These are phyloP conservation scores for Rhinoptilus africanus DNA, from an alignment of 2,113 vertebrate genomes.

Conservation along the genomic window DNA sequence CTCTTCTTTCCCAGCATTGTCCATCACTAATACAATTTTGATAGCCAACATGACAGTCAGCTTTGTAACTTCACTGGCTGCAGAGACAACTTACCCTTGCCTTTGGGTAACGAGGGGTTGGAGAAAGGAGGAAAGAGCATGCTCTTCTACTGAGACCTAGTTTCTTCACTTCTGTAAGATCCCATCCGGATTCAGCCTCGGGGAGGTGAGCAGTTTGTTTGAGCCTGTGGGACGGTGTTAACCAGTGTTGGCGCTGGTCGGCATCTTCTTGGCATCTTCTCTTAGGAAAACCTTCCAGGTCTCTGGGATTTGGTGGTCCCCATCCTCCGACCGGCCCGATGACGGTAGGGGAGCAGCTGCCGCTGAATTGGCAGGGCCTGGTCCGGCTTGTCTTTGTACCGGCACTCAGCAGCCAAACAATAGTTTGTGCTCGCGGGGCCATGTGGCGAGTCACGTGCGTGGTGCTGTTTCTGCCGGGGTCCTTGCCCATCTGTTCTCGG, in stretches of 20 bases:
- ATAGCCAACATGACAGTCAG: neutral
- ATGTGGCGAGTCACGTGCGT: slow-evolving; percentile 73
- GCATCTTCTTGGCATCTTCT: neutral
- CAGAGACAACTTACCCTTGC: neutral
- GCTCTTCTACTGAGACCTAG: neutral
- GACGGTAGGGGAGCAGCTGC: slow-evolving; percentile 53
- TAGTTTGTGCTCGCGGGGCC: slow-evolving; percentile 70
- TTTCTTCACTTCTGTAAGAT: neutral
- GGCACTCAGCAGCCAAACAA: slow-evolving; percentile 59
- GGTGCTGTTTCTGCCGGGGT: slow-evolving; percentile 80
- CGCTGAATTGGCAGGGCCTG: neutral
- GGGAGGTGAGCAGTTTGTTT: neutral
- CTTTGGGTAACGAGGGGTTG: neutral
- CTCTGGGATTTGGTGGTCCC: neutral
- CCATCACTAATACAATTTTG: neutral
- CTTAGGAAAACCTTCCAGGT: neutral
- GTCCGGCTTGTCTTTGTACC: slow-evolving; percentile 41
- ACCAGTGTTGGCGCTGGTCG: accelerated
- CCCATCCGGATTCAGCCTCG: neutral
- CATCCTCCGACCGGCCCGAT: neutral
- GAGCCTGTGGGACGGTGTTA: neutral
- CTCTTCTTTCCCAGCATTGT: neutral
- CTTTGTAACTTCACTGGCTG: neutral
- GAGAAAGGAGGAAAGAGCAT: neutral
- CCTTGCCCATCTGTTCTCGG: slow-evolving; percentile 85